Base-by-base conservation (phyloP, 2,113 vertebrate genomes). In the Toxotes chatareus region DNA sequence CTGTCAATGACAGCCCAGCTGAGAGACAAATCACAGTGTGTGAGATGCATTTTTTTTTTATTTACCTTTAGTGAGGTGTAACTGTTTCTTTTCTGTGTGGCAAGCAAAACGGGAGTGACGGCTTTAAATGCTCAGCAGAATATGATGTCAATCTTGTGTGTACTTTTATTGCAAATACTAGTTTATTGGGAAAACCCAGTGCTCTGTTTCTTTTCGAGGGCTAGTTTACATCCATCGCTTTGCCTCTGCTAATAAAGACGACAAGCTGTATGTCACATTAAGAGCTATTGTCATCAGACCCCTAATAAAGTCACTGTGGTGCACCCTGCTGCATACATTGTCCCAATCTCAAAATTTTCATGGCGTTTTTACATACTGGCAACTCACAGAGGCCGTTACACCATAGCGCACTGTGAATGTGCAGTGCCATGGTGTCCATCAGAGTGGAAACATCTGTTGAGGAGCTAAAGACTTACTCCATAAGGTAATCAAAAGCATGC, bases 41-140 rank as follows among this genome's bases (percentile, higher is more conserved):
- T 27, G 27, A 27, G 27, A 27, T 27, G 27, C 27, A 27, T 27
- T 27, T 27, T 27, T 27, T 27, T 92, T 87, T 88, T 83, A 89
- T 89, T 88, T 81, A 87, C 85, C 74, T 87, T 76, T 42, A 69
- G 70, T 83, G 82, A 82, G 80, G 80, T 80, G 85, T 83, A 88
- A 91, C 74, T 74, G 78, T 38, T 86, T 64, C 74, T 55, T 88
- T 88, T 88, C 75, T 84, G 80, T 88, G 73, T 44, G 31, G 72
- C 66, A 80, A 89, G 65, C 73, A 83, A 78, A 86, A 91, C 68
- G 81, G 61, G 78, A 71, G 73, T 83, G 86, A 79, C 79, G 27
- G 68, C 77, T 86, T 89, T 27, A 84, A 89, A 93, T 87, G 80
- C 73, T 85, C 40, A 75, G 70, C 23, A 34, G 76, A 89, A 92